These are phyloP conservation scores for Drosophila asahinai DNA, from an alignment of 1,140 invertebrate species.

Conservation along the genomic window DNA sequence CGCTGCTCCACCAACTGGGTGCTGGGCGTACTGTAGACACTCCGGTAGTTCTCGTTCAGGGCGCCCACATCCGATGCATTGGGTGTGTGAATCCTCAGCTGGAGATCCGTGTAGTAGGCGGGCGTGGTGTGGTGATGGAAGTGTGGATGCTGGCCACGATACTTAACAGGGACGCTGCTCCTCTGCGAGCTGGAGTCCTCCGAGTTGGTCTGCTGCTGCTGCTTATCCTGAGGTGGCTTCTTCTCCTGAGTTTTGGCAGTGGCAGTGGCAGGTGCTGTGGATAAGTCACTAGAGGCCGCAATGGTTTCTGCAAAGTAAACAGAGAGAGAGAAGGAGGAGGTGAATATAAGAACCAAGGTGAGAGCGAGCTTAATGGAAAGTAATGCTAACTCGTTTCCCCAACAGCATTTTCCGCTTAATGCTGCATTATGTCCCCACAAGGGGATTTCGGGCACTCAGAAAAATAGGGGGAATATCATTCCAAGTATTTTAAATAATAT, in stretches of 20 bases:
- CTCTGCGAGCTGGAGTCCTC: constrained; percentile 58
- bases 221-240: constrained; percentile 31
- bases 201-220: constrained; percentile 54
- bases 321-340: constrained; percentile 4
- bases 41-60: constrained; percentile 79
- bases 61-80: constrained; percentile 71
- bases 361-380: constrained; percentile 39
- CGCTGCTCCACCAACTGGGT: constrained; percentile 73
- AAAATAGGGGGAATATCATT: background rate
- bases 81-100: constrained; percentile 77
- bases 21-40: constrained; percentile 77
- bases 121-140: constrained; percentile 81
- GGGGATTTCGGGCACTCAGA: background rate
- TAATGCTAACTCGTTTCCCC: constrained; percentile 36
- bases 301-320: constrained; percentile 58
- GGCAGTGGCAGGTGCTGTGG: constrained; percentile 83
- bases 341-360: constrained; percentile 12
- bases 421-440: constrained; percentile 26
- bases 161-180: constrained; percentile 27
- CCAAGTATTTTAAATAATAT: background rate
- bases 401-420: constrained; percentile 27
- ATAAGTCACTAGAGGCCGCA: constrained; percentile 81
- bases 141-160: constrained; percentile 80
- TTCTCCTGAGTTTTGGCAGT: constrained; percentile 73
- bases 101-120: constrained; percentile 79